phyloP scores from a whole-genome alignment of 2,113 vertebrate species.

The Odontophorus gujanensis region DNA sequence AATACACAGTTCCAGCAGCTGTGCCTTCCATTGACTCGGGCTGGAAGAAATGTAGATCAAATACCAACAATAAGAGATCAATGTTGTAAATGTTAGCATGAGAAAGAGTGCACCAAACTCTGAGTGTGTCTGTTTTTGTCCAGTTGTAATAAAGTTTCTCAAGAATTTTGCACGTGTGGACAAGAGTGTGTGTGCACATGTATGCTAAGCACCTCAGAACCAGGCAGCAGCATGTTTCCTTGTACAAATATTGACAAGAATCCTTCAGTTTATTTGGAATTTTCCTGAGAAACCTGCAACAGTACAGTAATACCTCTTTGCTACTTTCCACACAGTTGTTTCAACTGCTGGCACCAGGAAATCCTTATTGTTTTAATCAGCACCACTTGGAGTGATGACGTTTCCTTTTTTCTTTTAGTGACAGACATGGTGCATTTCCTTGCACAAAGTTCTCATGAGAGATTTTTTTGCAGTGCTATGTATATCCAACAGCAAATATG shows the following conservation, averaged over 20 bases:
- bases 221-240: conserved; percentile 71
- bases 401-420: conserved; percentile 67
- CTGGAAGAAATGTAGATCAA: conserved; percentile 28
- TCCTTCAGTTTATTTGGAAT: conserved; percentile 67
- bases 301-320: conserved; percentile 69
- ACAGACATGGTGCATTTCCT: conserved; percentile 89
- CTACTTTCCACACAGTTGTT: conserved; percentile 81
- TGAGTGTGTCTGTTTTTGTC: background rate
- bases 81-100: conserved; percentile 70
- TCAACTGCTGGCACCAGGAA: conserved; percentile 87
- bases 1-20: conserved; percentile 55
- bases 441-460: conserved; percentile 88
- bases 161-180: conserved; percentile 13
- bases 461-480: conserved; percentile 35
- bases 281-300: conserved; percentile 74
- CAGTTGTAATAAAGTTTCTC: conserved; percentile 53
- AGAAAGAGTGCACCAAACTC: conserved; percentile 60
- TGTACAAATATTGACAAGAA: conserved; percentile 82
- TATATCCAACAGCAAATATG: conserved; percentile 16
- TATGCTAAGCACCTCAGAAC: conserved; percentile 31
- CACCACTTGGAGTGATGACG: conserved; percentile 71
- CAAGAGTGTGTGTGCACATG: background rate
- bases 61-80: conserved; percentile 40
- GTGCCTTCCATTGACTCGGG: conserved; percentile 43
- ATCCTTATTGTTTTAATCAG: conserved; percentile 86